phyloP scores from a whole-genome alignment of 2,888 invertebrate genomes.

The Megamerina dolium region DNA sequence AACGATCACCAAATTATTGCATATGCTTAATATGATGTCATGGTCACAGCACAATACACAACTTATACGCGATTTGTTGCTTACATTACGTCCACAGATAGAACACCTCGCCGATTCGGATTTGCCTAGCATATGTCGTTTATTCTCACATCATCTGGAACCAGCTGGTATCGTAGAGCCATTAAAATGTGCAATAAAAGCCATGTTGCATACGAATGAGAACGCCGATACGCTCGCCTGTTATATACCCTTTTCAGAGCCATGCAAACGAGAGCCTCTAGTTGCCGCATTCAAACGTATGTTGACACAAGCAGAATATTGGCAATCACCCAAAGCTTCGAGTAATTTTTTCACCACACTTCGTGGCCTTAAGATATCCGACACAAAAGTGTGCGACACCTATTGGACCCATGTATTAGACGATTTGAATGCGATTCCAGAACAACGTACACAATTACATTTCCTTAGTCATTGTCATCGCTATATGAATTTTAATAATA shows the following conservation, averaged over 20 bases:
- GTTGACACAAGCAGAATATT: conserved; percentile 29
- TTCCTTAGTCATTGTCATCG: conserved; percentile 50
- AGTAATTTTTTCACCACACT: conserved; percentile 48
- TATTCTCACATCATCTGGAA: conserved; percentile 52
- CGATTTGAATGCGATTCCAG: conserved; percentile 33
- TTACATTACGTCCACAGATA: conserved; percentile 44
- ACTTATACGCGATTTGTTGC: conserved; percentile 44
- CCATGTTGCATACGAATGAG: conserved; percentile 38
- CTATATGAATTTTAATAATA: conserved; percentile 54
- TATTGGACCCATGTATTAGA: conserved; percentile 51
- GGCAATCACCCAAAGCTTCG: conserved; percentile 35
- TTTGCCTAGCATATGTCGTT: conserved; percentile 45
- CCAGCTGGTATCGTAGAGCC: conserved; percentile 50
- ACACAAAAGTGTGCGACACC: conserved; percentile 46
- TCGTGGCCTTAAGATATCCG: conserved; percentile 51
- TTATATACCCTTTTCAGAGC: conserved; percentile 49
- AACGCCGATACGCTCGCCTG: conserved; percentile 49
- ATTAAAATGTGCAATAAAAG: conserved; percentile 46
- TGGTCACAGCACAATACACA: conserved; percentile 49
- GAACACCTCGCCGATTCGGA: conserved; percentile 45
- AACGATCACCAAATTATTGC: conserved; percentile 37
- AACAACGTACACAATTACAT: conserved; percentile 22
- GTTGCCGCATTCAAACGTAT: conserved; percentile 42
- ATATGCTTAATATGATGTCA: conserved; percentile 50
- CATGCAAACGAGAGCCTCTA: conserved; percentile 47